Conservation (phyloP, 1,140 invertebrate genomes). For the Ladona fulva region DNA sequence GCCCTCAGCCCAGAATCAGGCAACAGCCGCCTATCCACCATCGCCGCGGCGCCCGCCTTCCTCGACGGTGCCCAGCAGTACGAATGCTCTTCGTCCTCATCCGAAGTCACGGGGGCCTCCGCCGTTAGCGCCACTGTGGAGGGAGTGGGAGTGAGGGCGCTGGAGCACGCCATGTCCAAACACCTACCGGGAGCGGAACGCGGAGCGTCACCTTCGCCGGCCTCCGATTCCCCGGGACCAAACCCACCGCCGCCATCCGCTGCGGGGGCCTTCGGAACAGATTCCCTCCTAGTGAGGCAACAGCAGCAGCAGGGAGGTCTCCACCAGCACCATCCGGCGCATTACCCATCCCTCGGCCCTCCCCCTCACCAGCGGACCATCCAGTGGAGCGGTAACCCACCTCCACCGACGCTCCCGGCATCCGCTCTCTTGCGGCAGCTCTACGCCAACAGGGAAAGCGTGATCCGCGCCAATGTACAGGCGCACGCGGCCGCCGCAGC, state of each 20-base stretch:
- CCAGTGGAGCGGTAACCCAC: constrained; percentile 81
- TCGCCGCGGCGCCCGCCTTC: constrained; percentile 36
- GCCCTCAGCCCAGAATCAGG: constrained; percentile 52
- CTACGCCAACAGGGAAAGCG: constrained; percentile 88
- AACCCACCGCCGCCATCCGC: neutral
- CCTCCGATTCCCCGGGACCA: neutral
- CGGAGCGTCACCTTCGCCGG: neutral
- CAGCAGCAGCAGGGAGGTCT: neutral
- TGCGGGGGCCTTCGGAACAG: neutral
- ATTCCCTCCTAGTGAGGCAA: neutral
- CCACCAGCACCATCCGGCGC: constrained; percentile 57
- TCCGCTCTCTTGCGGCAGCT: constrained; percentile 80
- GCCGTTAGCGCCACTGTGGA: constrained; percentile 34
- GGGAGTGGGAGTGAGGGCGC: constrained; percentile 71
- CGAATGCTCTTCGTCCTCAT: constrained; percentile 28
- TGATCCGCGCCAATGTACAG: constrained; percentile 82
- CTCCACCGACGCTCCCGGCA: constrained; percentile 58
- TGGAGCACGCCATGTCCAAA: constrained; percentile 94
- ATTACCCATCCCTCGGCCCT: constrained; percentile 72
- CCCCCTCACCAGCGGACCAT: constrained; percentile 80
- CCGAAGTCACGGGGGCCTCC: constrained; percentile 33
- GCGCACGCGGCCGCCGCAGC: constrained; percentile 46
- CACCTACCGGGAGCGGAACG: constrained; percentile 60
- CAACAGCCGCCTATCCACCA: constrained; percentile 39
- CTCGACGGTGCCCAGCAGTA: constrained; percentile 30